phyloP scores from a whole-genome alignment of 1,140 invertebrate species.

The Leptinotarsa defecta region DNA sequence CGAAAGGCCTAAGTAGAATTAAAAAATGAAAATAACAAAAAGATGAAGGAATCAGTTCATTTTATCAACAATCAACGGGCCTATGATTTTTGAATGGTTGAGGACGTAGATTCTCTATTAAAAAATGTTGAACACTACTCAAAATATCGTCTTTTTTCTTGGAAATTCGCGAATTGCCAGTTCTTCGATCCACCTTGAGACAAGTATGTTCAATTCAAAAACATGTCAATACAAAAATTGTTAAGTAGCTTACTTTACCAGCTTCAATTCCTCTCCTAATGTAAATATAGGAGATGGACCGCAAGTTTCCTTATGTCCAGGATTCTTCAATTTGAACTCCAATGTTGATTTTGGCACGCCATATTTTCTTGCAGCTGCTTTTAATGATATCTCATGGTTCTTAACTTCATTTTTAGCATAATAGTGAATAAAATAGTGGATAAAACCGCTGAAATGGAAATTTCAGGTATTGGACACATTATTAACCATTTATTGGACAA shows the following conservation, averaged over 20 bases:
- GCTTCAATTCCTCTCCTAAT: neutral
- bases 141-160: conserved; percentile 30
- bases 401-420: neutral
- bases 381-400: neutral
- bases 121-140: conserved; percentile 31
- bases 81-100: neutral
- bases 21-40: neutral
- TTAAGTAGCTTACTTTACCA: neutral
- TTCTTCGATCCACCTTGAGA: conserved; percentile 27
- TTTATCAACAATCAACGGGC: neutral
- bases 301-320: neutral
- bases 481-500: too few relatives aligned
- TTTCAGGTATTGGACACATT: too few relatives aligned
- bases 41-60: neutral
- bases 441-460: too few relatives aligned
- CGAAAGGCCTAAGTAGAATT: neutral
- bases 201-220: neutral
- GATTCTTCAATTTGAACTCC: neutral
- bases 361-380: neutral
- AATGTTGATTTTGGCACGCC: neutral
- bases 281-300: neutral
- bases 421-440: too few relatives aligned
- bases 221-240: neutral
- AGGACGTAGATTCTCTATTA: neutral
- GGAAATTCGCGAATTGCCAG: conserved; percentile 26